Conservation (phyloP, 2,113 vertebrate species). For the Petaurus breviceps region DNA sequence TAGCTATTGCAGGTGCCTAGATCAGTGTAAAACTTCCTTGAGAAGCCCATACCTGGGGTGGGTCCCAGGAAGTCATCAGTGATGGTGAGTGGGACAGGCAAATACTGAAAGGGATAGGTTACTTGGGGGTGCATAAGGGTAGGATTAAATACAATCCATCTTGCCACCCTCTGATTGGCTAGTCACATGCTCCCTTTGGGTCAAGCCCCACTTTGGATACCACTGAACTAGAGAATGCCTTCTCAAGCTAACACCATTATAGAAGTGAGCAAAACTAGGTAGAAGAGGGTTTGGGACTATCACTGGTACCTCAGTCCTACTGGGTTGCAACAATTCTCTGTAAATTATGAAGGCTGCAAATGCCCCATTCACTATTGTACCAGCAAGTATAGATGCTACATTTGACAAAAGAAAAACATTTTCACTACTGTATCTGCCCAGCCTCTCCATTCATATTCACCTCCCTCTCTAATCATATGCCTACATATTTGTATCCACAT, state of each 20-base stretch:
- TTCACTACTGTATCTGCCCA: neutral
- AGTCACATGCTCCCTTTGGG: neutral
- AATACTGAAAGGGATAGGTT: neutral
- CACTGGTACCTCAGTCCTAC: neutral
- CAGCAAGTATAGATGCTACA: neutral
- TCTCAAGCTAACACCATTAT: neutral
- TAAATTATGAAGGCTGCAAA: neutral
- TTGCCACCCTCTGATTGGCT: neutral
- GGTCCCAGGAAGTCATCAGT: neutral
- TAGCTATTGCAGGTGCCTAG: neutral
- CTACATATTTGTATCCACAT: neutral
- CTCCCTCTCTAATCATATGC: neutral
- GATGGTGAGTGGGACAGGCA: neutral
- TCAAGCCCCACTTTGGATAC: neutral
- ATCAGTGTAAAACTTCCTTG: neutral
- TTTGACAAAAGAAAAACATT: neutral
- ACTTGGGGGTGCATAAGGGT: neutral
- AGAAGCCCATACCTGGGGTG: neutral
- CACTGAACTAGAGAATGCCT: neutral
- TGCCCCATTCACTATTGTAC: neutral
- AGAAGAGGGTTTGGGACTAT: neutral
- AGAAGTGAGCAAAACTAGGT: neutral
- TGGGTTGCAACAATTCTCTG: neutral
- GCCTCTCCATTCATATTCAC: neutral
- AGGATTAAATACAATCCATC: neutral